A percentile compares a stretch with the other conserved stretches of the same genome.
These are phyloP conservation scores for Elmis aenea DNA, from an alignment of 2,888 invertebrate genomes.

Conservation along the genomic window DNA sequence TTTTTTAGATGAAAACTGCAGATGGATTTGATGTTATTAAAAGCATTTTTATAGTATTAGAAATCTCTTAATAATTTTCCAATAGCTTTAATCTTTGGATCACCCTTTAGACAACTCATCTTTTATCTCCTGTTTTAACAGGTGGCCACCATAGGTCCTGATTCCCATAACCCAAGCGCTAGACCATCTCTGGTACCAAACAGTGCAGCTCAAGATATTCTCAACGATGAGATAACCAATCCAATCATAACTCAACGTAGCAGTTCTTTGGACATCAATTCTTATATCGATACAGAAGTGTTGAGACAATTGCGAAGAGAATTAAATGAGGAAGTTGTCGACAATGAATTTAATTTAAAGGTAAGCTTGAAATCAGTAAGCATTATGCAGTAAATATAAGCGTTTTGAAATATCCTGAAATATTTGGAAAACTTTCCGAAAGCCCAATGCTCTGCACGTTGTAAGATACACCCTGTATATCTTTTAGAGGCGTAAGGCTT, in stretches of 20 bases:
- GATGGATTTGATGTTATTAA: no score
- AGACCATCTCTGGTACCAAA: constrained; percentile 58
- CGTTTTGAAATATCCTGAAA: constrained; percentile 3
- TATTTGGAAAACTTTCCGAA: neutral
- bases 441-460: no score
- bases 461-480: no score
- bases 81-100: neutral
- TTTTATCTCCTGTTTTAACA: constrained; percentile 12
- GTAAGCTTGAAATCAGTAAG: no score
- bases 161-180: constrained; percentile 64
- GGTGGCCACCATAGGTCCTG: constrained; percentile 40
- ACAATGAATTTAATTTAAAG: constrained; percentile 64
- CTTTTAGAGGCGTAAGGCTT: constrained; percentile 56
- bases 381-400: no score
- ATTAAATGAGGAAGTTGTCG: constrained; percentile 62
- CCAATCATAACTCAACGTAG: constrained; percentile 3
- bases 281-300: constrained; percentile 57
- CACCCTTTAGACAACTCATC: neutral
- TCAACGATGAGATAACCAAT: constrained; percentile 7
- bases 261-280: constrained; percentile 34
- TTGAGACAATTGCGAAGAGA: constrained; percentile 62
- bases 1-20: no score
- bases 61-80: neutral
- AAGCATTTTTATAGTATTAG: no score
- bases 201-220: constrained; percentile 35